These are phyloP conservation scores for Cyclophora punctaria DNA, from an alignment of 2,888 invertebrate species.

Conservation along the genomic window DNA sequence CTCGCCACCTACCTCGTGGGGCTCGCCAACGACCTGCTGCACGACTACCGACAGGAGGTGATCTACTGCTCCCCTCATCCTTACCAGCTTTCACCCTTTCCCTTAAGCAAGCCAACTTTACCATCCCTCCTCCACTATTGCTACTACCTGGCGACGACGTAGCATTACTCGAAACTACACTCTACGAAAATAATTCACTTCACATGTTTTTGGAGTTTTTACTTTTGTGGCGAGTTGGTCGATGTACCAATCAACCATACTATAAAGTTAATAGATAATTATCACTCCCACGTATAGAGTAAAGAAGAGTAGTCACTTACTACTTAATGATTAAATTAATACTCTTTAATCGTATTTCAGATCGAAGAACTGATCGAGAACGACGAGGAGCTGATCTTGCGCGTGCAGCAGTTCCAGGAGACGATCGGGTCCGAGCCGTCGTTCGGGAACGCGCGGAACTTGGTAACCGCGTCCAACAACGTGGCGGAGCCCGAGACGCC, in stretches of 20 bases:
- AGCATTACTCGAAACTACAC: too few species aligned
- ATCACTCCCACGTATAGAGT: too few species aligned
- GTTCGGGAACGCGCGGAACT: slow-evolving; percentile 56
- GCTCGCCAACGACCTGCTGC: slow-evolving; percentile 63
- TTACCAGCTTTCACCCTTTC: too few species aligned
- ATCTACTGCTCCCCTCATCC: background rate
- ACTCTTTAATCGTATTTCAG: slow-evolving; percentile 25
- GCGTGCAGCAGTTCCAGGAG: slow-evolving; percentile 52
- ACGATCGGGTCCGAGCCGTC: slow-evolving; percentile 44
- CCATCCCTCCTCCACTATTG: too few species aligned
- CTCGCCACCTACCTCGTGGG: slow-evolving; percentile 61
- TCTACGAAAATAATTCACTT: too few species aligned
- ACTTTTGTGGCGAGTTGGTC: too few species aligned
- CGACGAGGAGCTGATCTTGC: slow-evolving; percentile 55
- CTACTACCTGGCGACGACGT: too few species aligned
- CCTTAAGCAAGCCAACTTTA: too few species aligned
- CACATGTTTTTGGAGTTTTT: too few species aligned
- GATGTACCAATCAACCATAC: too few species aligned
- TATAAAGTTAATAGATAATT: too few species aligned
- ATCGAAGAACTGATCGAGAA: slow-evolving; percentile 60
- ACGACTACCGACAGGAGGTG: slow-evolving; percentile 70
- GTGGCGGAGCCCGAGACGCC: slow-evolving; percentile 61
- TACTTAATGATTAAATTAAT: background rate
- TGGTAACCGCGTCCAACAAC: slow-evolving; percentile 49
- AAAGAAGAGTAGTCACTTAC: too few species aligned